Evolutionary conservation across 2,113 vertebrate species (phyloP).

Genomic region (Triplophysa siluroides): DNA sequence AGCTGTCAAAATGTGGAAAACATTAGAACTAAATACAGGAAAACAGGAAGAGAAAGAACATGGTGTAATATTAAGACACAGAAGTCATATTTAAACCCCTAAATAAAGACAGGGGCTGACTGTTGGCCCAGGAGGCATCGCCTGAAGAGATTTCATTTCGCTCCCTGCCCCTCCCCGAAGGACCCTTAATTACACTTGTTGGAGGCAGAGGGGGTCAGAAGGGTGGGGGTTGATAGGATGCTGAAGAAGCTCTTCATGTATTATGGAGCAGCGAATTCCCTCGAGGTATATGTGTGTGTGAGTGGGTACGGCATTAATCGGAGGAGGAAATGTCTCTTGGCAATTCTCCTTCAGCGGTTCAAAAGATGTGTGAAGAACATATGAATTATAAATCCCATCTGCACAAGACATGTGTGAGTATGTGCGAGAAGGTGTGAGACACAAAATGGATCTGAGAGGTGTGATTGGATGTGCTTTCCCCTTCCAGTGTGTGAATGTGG

Average conservation of each 20-base stretch:
- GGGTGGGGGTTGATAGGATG: constrained; percentile 35
- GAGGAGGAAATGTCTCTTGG: constrained; percentile 35
- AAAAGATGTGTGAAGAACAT: constrained; percentile 63
- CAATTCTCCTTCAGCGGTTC: constrained; percentile 56
- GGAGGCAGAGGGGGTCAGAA: constrained; percentile 15
- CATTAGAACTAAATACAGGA: neutral
- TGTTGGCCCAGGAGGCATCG: constrained; percentile 7
- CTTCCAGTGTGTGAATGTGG: constrained; percentile 4
- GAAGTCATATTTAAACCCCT: constrained; percentile 4
- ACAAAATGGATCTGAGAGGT: constrained; percentile 38
- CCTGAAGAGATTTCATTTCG: constrained; percentile 30
- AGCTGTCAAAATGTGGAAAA: neutral
- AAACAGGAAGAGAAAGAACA: neutral
- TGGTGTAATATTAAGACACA: neutral
- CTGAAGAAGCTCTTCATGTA: constrained; percentile 59
- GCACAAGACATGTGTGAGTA: constrained; percentile 47
- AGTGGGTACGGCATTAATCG: constrained; percentile 6
- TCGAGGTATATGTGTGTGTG: constrained; percentile 30
- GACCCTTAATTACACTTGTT: constrained; percentile 41
- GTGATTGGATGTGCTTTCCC: constrained; percentile 35
- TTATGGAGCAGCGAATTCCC: constrained; percentile 50
- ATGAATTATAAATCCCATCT: constrained; percentile 66
- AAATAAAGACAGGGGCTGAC: constrained; percentile 9
- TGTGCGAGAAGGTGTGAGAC: constrained; percentile 50
- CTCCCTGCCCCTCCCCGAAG: constrained; percentile 12